Evolutionary conservation across 2,113 vertebrate species (phyloP).

Genomic region (Thinocorus orbignyianus): DNA sequence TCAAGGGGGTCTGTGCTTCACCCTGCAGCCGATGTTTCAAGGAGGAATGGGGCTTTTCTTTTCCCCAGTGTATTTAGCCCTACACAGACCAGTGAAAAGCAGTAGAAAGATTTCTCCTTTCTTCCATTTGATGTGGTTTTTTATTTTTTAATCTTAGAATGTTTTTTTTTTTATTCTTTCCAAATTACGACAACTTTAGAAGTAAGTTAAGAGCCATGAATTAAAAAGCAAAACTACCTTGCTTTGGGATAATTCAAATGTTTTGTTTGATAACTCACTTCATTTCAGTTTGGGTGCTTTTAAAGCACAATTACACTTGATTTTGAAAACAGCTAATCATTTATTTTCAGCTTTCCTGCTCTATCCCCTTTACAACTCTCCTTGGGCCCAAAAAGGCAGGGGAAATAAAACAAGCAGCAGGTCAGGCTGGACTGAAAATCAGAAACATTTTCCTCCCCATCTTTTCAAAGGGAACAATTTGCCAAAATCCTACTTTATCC

Average conservation of each 20-base stretch:
- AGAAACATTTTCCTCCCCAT: neutral
- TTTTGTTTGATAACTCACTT: neutral
- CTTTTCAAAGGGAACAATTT: slow-evolving; percentile 4
- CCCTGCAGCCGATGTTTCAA: neutral
- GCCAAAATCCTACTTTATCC: neutral
- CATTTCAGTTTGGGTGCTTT: neutral
- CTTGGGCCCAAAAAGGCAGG: neutral
- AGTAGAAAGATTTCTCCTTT: neutral
- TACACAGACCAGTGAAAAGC: neutral
- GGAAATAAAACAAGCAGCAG: neutral
- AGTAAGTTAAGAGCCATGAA: neutral
- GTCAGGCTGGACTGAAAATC: neutral
- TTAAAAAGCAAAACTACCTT: neutral
- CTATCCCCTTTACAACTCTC: neutral
- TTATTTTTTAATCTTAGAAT: neutral
- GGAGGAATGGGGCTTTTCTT: neutral
- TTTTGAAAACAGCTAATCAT: neutral
- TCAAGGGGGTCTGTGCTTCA: neutral
- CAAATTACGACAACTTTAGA: neutral
- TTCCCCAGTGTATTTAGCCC: neutral
- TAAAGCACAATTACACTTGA: neutral
- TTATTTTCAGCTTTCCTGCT: neutral
- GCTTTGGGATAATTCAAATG: neutral
- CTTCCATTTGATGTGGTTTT: neutral
- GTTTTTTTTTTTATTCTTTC: neutral